These are phyloP conservation scores for Epinotia nisella DNA, from an alignment of 2,888 invertebrate genomes.

Conservation along the genomic window DNA sequence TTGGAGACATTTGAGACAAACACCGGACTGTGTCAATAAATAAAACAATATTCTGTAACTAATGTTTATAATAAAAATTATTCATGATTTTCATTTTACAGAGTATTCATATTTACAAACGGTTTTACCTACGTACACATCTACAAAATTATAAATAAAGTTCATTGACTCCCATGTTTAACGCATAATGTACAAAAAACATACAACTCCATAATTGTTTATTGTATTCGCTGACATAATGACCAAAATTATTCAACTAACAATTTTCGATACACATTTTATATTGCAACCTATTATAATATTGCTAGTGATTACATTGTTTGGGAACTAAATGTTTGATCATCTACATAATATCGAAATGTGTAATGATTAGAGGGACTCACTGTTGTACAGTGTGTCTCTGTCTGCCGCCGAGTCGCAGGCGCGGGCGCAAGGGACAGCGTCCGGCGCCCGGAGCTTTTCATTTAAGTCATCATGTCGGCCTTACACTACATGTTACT, in stretches of 20 bases:
- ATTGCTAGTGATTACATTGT: conserved; percentile 22
- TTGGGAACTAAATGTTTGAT: conserved; percentile 14
- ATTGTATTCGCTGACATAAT: conserved; percentile 64
- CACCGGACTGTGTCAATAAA: conserved; percentile 53
- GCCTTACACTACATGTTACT: conserved; percentile 57
- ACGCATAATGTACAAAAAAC: conserved; percentile 76
- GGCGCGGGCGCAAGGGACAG: conserved; percentile 22
- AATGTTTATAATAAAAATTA: conserved; percentile 83
- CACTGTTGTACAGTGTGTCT: background rate
- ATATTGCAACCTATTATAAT: conserved; percentile 27
- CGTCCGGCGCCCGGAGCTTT: conserved; percentile 2
- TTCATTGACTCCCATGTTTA: conserved; percentile 81
- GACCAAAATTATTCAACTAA: conserved; percentile 51
- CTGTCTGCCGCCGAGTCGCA: conserved; percentile 6
- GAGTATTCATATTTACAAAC: conserved; percentile 83
- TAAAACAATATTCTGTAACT: conserved; percentile 82
- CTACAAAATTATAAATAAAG: conserved; percentile 80
- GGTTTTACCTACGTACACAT: conserved; percentile 79
- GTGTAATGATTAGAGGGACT: background rate
- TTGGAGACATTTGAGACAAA: too few species aligned
- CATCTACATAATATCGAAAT: background rate
- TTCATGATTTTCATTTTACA: conserved; percentile 85
- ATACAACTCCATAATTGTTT: conserved; percentile 63
- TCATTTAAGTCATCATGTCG: conserved; percentile 62
- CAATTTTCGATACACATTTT: conserved; percentile 20